Evolutionary conservation across 2,797 vertebrate species (phyloP).

Genomic region (Halcyon chelicuti): DNA sequence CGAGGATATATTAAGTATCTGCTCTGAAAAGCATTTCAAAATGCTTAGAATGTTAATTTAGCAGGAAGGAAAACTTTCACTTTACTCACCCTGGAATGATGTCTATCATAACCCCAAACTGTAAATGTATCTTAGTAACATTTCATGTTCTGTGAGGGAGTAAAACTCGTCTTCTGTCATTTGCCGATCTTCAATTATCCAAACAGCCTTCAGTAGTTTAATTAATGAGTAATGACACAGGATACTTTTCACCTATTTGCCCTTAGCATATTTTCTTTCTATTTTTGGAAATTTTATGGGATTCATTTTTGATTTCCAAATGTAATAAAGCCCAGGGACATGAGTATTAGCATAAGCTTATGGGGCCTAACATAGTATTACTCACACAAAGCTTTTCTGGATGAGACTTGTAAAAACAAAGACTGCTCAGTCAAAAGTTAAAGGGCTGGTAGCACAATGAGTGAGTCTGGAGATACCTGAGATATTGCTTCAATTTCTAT

Average conservation of each 20-base stretch:
- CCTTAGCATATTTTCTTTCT: background rate
- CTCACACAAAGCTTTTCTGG: slow-evolving; percentile 26
- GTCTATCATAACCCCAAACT: background rate
- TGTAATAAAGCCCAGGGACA: slow-evolving; percentile 14
- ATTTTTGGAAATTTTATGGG: background rate
- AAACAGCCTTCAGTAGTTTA: background rate
- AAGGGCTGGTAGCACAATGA: background rate
- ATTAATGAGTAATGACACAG: background rate
- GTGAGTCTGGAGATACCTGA: slow-evolving; percentile 25
- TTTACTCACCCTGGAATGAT: background rate
- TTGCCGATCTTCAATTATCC: background rate
- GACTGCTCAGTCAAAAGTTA: background rate
- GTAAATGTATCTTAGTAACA: background rate
- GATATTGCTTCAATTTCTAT: slow-evolving; percentile 54
- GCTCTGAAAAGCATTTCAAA: background rate
- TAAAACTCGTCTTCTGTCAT: background rate
- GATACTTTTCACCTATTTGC: background rate
- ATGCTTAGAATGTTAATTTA: background rate
- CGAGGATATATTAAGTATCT: rapidly evolving
- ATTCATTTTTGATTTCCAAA: slow-evolving; percentile 45
- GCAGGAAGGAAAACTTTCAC: background rate
- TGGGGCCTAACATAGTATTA: slow-evolving; percentile 34
- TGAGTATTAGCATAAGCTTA: slow-evolving; percentile 41
- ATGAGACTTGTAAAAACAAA: slow-evolving; percentile 34
- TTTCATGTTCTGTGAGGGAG: background rate